Conservation (phyloP, 2,888 invertebrate species). For the Drosophila vallismaia region DNA sequence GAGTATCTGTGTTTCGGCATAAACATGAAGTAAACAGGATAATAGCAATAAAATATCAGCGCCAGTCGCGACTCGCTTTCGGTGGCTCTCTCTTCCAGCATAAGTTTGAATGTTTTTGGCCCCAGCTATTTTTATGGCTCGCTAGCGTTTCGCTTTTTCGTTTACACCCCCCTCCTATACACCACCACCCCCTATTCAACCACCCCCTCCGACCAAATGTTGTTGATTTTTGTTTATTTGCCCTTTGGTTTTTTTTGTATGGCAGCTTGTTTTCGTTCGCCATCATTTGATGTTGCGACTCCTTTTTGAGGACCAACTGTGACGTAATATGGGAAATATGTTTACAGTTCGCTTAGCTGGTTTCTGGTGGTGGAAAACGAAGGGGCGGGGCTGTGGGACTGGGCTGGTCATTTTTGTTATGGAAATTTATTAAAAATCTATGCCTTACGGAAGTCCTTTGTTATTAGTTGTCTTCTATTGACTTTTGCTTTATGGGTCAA, state of each 20-base stretch:
- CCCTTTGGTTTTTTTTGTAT: constrained; percentile 29
- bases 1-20: constrained; percentile 59
- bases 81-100: constrained; percentile 62
- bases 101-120: constrained; percentile 75
- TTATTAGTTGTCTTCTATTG: constrained; percentile 24
- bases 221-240: constrained; percentile 71
- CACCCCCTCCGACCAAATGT: constrained; percentile 17
- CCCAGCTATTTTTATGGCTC: constrained; percentile 74
- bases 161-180: constrained; percentile 1
- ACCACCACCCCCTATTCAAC: background rate
- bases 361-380: constrained; percentile 18
- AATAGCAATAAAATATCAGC: constrained; percentile 82
- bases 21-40: constrained; percentile 82
- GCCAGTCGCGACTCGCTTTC: constrained; percentile 58
- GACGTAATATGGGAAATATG: constrained; percentile 77
- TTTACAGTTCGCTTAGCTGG: constrained; percentile 39
- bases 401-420: constrained; percentile 13
- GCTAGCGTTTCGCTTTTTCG: constrained; percentile 66
- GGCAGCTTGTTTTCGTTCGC: constrained; percentile 29
- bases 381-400: background rate
- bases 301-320: constrained; percentile 52
- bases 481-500: constrained; percentile 33
- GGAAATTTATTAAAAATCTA: constrained; percentile 71
- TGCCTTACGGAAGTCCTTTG: constrained; percentile 51
- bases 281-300: constrained; percentile 47